phyloP scores from a whole-genome alignment of 2,113 vertebrate genomes.

The Dicaeum eximium region DNA sequence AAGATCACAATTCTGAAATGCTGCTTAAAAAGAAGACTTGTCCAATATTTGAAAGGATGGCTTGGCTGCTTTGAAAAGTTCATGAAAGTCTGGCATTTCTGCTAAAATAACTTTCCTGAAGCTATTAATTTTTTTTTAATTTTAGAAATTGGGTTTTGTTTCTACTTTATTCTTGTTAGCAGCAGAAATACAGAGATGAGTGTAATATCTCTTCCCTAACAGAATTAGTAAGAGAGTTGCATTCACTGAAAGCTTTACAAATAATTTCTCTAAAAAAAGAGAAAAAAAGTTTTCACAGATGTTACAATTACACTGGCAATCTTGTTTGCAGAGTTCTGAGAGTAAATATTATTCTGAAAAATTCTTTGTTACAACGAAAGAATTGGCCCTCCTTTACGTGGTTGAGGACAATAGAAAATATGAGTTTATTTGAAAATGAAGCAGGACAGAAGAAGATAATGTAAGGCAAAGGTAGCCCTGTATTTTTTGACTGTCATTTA shows the following conservation, averaged over 20 bases:
- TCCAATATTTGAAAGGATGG: background rate
- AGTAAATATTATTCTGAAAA: background rate
- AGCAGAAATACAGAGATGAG: background rate
- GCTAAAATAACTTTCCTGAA: background rate
- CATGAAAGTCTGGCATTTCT: background rate
- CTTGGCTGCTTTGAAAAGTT: background rate
- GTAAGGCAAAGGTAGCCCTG: background rate
- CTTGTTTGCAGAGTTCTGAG: background rate
- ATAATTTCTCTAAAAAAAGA: background rate
- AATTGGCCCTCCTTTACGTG: fast-evolving
- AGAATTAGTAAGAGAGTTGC: background rate
- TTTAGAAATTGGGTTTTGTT: background rate
- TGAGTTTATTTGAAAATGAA: background rate
- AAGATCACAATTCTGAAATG: background rate
- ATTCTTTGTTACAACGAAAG: background rate
- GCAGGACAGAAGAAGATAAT: background rate
- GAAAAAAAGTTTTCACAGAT: background rate
- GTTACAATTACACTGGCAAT: background rate
- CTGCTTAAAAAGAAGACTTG: background rate
- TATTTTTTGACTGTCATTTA: background rate
- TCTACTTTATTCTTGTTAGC: background rate
- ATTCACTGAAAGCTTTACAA: background rate
- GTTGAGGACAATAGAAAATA: background rate
- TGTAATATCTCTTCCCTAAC: background rate
- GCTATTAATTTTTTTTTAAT: background rate